A percentile compares a stretch with the other conserved stretches of the same genome.
phyloP scores from a whole-genome alignment of 2,888 invertebrate genomes.

The Idaea straminata region DNA sequence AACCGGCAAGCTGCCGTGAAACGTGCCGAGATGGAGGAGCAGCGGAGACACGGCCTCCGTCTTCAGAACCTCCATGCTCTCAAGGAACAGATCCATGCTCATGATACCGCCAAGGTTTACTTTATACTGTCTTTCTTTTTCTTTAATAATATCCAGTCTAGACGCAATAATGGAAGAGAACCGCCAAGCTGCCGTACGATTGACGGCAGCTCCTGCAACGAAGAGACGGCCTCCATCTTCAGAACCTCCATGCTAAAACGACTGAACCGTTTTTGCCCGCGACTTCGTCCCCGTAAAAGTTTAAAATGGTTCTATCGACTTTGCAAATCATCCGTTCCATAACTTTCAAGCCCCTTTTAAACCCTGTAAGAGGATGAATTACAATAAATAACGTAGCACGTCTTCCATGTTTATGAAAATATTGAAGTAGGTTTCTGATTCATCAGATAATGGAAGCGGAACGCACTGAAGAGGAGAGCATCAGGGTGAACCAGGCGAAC shows the following conservation, averaged over 20 bases:
- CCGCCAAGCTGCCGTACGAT: conserved; percentile 74
- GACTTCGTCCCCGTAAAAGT: too few species aligned
- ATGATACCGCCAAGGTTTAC: conserved; percentile 63
- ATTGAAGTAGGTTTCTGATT: neutral
- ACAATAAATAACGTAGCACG: too few species aligned
- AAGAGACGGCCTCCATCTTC: conserved; percentile 61
- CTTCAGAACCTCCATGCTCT: conserved; percentile 69
- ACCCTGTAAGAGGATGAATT: too few species aligned
- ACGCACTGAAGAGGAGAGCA: conserved; percentile 84
- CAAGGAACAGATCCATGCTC: conserved; percentile 72
- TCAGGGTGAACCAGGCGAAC: conserved; percentile 81
- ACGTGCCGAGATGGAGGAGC: conserved; percentile 74
- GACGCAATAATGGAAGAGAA: conserved; percentile 87
- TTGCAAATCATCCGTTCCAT: neutral
- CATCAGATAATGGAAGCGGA: conserved; percentile 81
- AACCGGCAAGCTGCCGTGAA: conserved; percentile 79
- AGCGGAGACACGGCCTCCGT: conserved; percentile 60
- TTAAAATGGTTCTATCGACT: neutral
- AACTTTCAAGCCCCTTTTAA: too few species aligned
- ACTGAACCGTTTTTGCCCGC: too few species aligned
- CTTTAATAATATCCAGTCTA: conserved; percentile 50
- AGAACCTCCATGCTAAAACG: conserved; percentile 67
- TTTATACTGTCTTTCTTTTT: neutral
- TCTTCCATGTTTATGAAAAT: neutral
- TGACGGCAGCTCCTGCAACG: conserved; percentile 66